Evolutionary conservation across 2,113 vertebrate genomes (phyloP).

Genomic region (Anguilla rostrata): DNA sequence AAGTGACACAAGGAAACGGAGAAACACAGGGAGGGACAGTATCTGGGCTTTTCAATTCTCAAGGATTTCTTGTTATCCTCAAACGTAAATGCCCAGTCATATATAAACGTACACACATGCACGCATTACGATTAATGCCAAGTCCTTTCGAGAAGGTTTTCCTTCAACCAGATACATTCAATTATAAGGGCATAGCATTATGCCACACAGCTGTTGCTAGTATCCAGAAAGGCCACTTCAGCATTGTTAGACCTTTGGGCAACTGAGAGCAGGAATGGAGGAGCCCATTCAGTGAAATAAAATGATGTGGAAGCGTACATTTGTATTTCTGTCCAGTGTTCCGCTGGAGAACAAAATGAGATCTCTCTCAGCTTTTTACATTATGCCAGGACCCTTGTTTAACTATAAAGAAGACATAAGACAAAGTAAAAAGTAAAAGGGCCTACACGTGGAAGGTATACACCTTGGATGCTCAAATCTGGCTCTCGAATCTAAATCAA

Average conservation of each 20-base stretch:
- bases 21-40: conserved; percentile 9
- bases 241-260: background rate
- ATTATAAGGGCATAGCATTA: background rate
- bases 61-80: background rate
- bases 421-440: background rate
- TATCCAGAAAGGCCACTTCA: background rate
- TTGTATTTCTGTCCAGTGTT: background rate
- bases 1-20: conserved; percentile 17
- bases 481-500: no score
- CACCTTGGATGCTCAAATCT: background rate
- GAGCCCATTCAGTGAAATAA: background rate
- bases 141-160: background rate
- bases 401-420: background rate
- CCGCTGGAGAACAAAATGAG: background rate
- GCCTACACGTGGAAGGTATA: background rate
- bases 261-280: background rate
- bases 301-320: background rate
- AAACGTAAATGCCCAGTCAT: background rate
- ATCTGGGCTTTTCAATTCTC: background rate
- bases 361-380: background rate
- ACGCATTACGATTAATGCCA: background rate
- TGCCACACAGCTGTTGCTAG: background rate
- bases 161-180: background rate
- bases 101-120: background rate
- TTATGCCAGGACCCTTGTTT: background rate